Evolutionary conservation across 2,113 vertebrate species (phyloP).

Genomic region (Dolichotis patagonum): DNA sequence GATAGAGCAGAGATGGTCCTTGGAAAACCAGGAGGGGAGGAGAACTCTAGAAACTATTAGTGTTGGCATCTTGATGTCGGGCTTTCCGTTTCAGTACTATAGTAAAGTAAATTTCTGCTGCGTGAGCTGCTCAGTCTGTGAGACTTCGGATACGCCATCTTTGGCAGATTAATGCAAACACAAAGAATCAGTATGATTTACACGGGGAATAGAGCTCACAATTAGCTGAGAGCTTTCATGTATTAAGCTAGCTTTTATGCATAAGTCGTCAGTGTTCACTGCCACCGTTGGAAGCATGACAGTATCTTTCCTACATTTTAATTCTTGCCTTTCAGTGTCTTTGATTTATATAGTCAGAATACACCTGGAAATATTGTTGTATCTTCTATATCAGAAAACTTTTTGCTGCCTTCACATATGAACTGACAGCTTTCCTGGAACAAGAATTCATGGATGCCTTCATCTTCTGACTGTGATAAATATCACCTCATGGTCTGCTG

Average conservation of each 20-base stretch:
- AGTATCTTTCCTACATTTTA: neutral
- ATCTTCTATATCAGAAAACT: neutral
- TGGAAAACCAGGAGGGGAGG: neutral
- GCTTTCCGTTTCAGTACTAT: neutral
- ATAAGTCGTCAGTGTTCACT: neutral
- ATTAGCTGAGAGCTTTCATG: neutral
- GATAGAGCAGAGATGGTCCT: neutral
- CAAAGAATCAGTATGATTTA: neutral
- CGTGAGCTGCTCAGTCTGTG: neutral
- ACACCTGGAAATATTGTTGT: neutral
- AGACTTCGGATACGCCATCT: neutral
- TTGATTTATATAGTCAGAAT: neutral
- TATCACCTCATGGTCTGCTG: neutral
- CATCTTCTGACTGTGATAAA: conserved; percentile 22
- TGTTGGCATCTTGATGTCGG: neutral
- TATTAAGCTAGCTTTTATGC: neutral
- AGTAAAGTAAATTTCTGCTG: neutral
- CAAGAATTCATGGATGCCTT: conserved; percentile 27
- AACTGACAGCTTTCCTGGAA: neutral
- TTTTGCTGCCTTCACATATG: neutral
- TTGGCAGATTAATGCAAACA: neutral
- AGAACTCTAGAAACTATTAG: neutral
- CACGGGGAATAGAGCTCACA: neutral
- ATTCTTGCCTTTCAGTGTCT: neutral
- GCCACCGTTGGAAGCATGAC: neutral